A percentile compares a stretch with the other conserved stretches of the same genome.
phyloP scores from a whole-genome alignment of 2,888 invertebrate genomes.

The Chrysomela aeneicollis region DNA sequence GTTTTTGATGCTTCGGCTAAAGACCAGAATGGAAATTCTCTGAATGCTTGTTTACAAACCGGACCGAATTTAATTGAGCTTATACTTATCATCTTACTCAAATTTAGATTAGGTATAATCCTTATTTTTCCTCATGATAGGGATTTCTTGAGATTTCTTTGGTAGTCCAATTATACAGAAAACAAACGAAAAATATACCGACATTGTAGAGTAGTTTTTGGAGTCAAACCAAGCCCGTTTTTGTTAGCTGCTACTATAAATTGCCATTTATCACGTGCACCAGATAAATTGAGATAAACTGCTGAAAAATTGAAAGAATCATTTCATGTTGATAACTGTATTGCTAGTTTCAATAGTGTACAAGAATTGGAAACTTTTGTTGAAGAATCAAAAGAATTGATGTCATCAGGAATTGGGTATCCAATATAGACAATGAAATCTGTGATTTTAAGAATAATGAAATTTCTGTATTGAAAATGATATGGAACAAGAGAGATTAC shows the following conservation, averaged over 20 bases:
- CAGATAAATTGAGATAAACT: not conserved
- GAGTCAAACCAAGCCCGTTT: constrained; percentile 15
- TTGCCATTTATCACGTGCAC: not conserved
- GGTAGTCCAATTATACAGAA: not conserved
- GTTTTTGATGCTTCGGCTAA: constrained; percentile 6
- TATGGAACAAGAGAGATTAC: not conserved
- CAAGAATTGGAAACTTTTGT: not conserved
- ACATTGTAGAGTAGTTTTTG: constrained; percentile 24
- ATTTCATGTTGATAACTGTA: not conserved
- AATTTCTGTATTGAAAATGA: not conserved
- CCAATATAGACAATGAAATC: not conserved
- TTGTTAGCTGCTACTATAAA: constrained; percentile 10
- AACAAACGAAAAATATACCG: constrained; percentile 13
- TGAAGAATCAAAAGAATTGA: not conserved
- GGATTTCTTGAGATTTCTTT: not conserved
- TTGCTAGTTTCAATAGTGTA: not conserved
- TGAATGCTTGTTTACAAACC: not conserved
- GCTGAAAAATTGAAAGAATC: not conserved
- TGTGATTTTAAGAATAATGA: not conserved
- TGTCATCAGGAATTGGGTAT: not conserved
- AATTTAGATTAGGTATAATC: not conserved
- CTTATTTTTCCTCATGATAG: too few relatives aligned
- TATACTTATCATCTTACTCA: not conserved
- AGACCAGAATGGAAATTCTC: not conserved
- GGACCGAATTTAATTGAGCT: constrained; percentile 8